Percentiles rank a stretch among this genome's conserved stretches.
phyloP scores from a whole-genome alignment of 2,113 vertebrate species.

The Lota lota region DNA sequence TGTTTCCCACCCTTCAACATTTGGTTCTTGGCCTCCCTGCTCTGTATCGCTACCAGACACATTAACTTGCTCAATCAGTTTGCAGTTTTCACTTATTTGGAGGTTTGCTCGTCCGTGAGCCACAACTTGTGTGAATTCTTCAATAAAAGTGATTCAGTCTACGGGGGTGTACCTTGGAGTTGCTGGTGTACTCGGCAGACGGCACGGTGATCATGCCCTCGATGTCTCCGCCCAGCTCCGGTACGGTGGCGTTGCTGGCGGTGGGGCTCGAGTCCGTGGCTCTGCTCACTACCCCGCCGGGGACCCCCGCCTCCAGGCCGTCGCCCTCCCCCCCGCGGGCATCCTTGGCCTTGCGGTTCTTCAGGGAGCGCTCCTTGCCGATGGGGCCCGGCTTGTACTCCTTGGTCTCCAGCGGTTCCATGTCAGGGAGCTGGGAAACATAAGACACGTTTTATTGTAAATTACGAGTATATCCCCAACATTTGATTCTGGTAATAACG shows the following conservation, averaged over 20 bases:
- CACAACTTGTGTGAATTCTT: too few species aligned
- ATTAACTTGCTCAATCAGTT: too few species aligned
- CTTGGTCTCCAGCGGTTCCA: slow-evolving; percentile 89
- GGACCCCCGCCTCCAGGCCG: slow-evolving; percentile 79
- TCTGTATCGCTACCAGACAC: too few species aligned
- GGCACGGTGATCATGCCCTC: slow-evolving; percentile 93
- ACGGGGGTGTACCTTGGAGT: slow-evolving; percentile 78
- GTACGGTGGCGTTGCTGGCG: slow-evolving; percentile 80
- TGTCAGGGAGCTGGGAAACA: slow-evolving; percentile 83
- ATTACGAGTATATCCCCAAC: too few species aligned
- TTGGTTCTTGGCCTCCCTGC: too few species aligned
- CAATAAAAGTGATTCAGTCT: too few species aligned
- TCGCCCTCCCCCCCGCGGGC: slow-evolving; percentile 85
- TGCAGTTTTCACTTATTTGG: too few species aligned
- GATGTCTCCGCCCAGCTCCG: slow-evolving; percentile 88
- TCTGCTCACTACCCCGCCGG: slow-evolving; percentile 66
- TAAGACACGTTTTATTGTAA: too few species aligned
- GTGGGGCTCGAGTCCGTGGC: slow-evolving; percentile 81
- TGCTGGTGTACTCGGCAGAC: slow-evolving; percentile 83
- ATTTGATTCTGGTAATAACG: too few species aligned
- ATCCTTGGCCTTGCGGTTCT: slow-evolving; percentile 97
- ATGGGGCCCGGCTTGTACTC: slow-evolving; percentile 98
- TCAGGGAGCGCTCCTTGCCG: slow-evolving; percentile 94
- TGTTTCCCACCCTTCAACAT: too few species aligned
- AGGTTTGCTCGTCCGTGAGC: too few species aligned